Evolutionary conservation across 1,140 invertebrate genomes (phyloP).

Genomic region (Chelonus insularis): DNA sequence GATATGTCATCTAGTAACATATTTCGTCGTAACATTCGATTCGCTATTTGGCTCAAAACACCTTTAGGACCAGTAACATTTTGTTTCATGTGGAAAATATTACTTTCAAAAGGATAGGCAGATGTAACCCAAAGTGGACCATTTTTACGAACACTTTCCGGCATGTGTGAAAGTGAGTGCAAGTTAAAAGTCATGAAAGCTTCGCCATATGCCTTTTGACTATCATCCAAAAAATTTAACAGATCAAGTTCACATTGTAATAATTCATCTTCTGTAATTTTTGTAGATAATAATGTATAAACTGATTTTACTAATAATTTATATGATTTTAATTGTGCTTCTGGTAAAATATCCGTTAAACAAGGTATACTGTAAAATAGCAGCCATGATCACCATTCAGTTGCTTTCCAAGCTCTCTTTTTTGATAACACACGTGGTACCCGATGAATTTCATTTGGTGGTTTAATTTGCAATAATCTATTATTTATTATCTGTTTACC

Average conservation of each 20-base stretch:
- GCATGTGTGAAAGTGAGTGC: slow-evolving; percentile 28
- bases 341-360: slow-evolving; percentile 16
- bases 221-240: slow-evolving; percentile 22
- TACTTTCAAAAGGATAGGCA: slow-evolving; percentile 34
- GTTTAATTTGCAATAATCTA: slow-evolving; percentile 23
- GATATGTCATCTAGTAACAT: neutral
- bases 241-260: slow-evolving; percentile 29
- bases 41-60: slow-evolving; percentile 11
- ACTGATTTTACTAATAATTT: slow-evolving; percentile 26
- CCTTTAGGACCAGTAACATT: slow-evolving; percentile 16
- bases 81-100: slow-evolving; percentile 16
- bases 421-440: slow-evolving; percentile 13
- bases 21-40: slow-evolving; percentile 1
- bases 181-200: slow-evolving; percentile 31
- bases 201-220: slow-evolving; percentile 23
- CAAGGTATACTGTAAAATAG: slow-evolving; percentile 23
- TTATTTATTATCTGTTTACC: slow-evolving; percentile 4
- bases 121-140: slow-evolving; percentile 29
- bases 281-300: slow-evolving; percentile 27
- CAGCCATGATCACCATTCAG: slow-evolving; percentile 29
- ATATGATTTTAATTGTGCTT: slow-evolving; percentile 27
- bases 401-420: slow-evolving; percentile 21
- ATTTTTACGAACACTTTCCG: slow-evolving; percentile 19
- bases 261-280: slow-evolving; percentile 30
- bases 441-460: slow-evolving; percentile 26